These are phyloP conservation scores for Sebastes hubbsi DNA, from an alignment of 2,797 vertebrate species.

Conservation along the genomic window DNA sequence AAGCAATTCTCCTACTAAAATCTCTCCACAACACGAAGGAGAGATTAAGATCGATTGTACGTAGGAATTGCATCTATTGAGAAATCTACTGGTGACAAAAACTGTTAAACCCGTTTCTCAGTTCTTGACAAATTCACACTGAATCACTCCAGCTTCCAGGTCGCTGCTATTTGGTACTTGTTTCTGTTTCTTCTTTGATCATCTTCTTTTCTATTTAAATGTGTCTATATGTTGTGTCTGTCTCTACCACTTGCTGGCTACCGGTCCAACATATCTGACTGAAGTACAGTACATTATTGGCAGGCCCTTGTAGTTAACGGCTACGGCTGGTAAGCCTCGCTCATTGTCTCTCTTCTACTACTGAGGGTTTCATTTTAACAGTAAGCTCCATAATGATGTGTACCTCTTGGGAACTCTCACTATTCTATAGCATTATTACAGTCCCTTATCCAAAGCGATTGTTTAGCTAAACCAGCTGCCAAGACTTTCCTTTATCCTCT, in stretches of 20 bases:
- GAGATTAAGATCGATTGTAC: background rate
- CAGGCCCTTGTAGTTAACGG: background rate
- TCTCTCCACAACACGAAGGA: slow-evolving; percentile 24
- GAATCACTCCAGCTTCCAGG: background rate
- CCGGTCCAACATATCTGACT: background rate
- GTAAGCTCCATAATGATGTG: background rate
- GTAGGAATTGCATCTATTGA: background rate
- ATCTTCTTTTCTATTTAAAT: background rate
- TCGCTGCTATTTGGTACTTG: background rate
- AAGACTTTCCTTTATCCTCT: background rate
- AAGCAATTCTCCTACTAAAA: slow-evolving; percentile 28
- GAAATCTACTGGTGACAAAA: background rate
- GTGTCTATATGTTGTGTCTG: background rate
- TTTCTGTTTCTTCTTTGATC: background rate
- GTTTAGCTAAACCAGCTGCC: background rate
- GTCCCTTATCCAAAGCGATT: background rate
- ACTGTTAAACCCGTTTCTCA: background rate
- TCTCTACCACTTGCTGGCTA: background rate
- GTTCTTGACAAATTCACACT: background rate
- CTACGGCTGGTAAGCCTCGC: background rate
- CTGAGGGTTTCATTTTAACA: background rate
- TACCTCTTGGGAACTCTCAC: background rate
- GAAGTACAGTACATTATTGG: background rate
- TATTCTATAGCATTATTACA: slow-evolving; percentile 5
- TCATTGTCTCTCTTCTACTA: background rate